phyloP scores from a whole-genome alignment of 2,113 vertebrate genomes.

The Todiramphus saurophagus region DNA sequence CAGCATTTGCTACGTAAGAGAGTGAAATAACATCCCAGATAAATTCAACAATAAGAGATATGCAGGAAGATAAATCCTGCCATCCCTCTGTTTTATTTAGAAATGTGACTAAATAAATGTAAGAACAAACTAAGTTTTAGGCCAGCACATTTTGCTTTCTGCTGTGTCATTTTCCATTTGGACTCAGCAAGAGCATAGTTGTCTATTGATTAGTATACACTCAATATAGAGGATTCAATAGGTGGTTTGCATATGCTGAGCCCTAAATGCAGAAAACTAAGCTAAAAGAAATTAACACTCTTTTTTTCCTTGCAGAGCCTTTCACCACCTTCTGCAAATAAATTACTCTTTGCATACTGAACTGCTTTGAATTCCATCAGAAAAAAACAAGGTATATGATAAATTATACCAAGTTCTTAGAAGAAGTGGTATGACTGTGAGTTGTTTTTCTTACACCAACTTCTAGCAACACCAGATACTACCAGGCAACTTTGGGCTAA shows the following conservation, averaged over 20 bases:
- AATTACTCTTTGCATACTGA: background rate
- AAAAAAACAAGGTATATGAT: background rate
- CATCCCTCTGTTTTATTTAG: background rate
- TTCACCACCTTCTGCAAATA: background rate
- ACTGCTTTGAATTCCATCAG: background rate
- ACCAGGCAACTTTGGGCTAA: background rate
- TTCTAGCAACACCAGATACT: background rate
- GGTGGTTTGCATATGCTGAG: slow-evolving; percentile 39
- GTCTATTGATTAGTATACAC: slow-evolving; percentile 47
- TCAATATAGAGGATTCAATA: slow-evolving; percentile 17
- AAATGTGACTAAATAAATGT: background rate
- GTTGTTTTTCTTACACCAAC: background rate
- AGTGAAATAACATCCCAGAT: background rate
- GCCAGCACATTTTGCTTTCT: slow-evolving; percentile 29
- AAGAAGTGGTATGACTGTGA: background rate
- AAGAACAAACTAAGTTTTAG: background rate
- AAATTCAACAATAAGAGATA: background rate
- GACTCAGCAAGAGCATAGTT: slow-evolving; percentile 46
- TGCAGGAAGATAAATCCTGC: background rate
- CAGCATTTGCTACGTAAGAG: background rate
- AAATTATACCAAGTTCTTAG: background rate
- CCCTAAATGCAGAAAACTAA: background rate
- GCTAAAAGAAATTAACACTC: background rate
- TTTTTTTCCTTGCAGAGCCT: background rate
- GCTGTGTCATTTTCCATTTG: slow-evolving; percentile 52